phyloP scores from a whole-genome alignment of 2,797 vertebrate genomes.

The Rousettus madagascariensis region DNA sequence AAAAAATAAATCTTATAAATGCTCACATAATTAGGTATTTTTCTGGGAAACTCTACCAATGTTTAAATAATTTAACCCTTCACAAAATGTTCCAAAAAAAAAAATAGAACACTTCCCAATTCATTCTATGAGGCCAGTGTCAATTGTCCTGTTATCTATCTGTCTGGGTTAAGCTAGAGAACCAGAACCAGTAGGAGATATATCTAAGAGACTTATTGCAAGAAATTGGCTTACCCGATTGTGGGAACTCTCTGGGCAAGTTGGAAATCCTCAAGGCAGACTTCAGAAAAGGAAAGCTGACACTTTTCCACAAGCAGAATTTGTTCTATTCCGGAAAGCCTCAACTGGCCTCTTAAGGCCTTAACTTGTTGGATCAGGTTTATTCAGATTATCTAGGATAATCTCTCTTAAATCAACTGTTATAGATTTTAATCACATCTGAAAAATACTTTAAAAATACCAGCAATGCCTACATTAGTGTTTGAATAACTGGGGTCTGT shows the following conservation, averaged over 20 bases:
- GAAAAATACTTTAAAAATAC: neutral
- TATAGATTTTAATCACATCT: neutral
- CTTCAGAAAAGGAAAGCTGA: neutral
- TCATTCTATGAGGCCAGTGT: neutral
- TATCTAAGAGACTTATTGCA: neutral
- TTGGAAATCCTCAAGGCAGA: neutral
- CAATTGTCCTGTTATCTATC: neutral
- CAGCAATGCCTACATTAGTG: neutral
- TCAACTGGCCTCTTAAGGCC: neutral
- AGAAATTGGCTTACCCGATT: neutral
- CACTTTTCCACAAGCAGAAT: neutral
- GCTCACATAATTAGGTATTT: neutral
- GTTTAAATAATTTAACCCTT: neutral
- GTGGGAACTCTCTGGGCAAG: neutral
- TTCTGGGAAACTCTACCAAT: neutral
- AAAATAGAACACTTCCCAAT: neutral
- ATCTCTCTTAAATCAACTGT: neutral
- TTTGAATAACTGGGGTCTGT: neutral
- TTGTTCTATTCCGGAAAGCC: neutral
- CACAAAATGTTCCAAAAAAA: neutral
- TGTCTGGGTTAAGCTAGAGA: neutral
- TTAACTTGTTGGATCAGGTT: neutral
- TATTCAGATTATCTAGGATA: neutral
- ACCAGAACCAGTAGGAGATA: neutral
- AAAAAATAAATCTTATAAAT: neutral